Conservation (phyloP, 2,797 vertebrate genomes). For the Glossophaga mutica region DNA sequence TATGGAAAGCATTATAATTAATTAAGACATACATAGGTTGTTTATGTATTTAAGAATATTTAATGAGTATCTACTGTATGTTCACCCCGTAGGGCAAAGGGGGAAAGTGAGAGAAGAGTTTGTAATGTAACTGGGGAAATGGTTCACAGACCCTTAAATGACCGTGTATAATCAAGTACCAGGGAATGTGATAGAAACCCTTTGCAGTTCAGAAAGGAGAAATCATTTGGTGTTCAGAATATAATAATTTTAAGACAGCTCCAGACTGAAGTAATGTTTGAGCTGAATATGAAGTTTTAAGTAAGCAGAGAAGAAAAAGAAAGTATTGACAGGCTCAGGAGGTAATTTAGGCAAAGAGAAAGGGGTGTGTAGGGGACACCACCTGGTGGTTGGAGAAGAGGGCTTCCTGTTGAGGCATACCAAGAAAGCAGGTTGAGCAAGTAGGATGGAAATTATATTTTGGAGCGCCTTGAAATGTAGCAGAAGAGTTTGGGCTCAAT, state of each 20-base stretch:
- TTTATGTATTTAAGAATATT: slow-evolving; percentile 11
- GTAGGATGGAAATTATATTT: not conserved
- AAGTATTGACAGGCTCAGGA: not conserved
- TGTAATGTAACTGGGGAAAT: not conserved
- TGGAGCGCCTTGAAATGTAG: not conserved
- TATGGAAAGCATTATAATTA: not conserved
- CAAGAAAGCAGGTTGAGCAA: not conserved
- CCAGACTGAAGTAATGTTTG: not conserved
- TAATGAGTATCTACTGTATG: not conserved
- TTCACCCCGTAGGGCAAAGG: not conserved
- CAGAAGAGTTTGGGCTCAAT: not conserved
- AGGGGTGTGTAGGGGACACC: accelerated
- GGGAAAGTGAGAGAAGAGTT: not conserved
- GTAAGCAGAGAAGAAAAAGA: not conserved
- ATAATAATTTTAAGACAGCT: not conserved
- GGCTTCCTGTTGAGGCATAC: not conserved
- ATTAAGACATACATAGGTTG: not conserved
- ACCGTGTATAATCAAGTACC: not conserved
- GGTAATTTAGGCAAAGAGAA: not conserved
- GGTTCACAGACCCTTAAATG: not conserved
- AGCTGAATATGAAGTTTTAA: not conserved
- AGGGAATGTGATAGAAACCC: not conserved
- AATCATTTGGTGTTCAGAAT: not conserved
- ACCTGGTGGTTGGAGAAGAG: not conserved
- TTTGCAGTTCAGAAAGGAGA: not conserved